phyloP scores from a whole-genome alignment of 1,140 invertebrate species.

The Papilio glaucus region DNA sequence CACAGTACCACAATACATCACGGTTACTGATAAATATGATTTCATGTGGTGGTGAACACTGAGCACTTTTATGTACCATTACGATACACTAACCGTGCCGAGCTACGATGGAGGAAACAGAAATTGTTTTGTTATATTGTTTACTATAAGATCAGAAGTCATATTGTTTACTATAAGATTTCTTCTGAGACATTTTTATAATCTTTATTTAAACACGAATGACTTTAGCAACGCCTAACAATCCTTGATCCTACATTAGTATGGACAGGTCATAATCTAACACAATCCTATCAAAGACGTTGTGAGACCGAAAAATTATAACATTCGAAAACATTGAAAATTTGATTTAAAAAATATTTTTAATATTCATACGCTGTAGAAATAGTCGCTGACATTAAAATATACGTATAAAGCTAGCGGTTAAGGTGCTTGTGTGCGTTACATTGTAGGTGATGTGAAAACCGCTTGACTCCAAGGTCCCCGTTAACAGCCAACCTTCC shows the following conservation, averaged over 20 bases:
- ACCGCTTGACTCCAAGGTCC: constrained; percentile 54
- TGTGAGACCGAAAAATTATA: neutral
- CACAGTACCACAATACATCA: neutral
- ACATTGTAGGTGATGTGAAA: constrained; percentile 56
- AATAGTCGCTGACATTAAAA: constrained; percentile 35
- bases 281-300: neutral
- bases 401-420: constrained; percentile 28
- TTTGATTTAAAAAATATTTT: constrained; percentile 26
- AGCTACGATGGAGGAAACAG: constrained; percentile 1
- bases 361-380: constrained; percentile 35
- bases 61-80: too few species aligned
- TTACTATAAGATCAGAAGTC: too few species aligned
- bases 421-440: constrained; percentile 39
- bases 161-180: neutral
- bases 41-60: neutral
- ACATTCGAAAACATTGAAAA: neutral
- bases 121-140: neutral
- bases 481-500: constrained; percentile 53
- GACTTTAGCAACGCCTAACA: neutral
- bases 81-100: neutral
- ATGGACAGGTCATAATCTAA: neutral
- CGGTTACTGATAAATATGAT: neutral
- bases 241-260: neutral
- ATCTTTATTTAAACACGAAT: neutral
- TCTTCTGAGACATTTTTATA: neutral